Conservation (phyloP, 92 coral and sea anemone species). For the Heteractis magnifica region DNA sequence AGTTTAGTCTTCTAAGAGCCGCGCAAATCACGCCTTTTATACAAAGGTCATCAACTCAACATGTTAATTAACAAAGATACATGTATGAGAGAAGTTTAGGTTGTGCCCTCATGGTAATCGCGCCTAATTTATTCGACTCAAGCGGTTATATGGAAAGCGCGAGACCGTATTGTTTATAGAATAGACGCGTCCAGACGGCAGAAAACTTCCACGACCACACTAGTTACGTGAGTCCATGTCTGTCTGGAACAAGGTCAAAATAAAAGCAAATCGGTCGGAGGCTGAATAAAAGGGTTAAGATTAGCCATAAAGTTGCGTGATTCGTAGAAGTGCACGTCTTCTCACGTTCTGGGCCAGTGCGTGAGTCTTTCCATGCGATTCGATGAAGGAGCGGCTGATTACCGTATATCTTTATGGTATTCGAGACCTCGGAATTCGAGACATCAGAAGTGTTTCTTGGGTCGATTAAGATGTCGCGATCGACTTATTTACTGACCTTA, state of each 20-base stretch:
- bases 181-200: neutral
- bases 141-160: constrained; percentile 3
- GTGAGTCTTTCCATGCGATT: constrained; percentile 27
- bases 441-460: neutral
- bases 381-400: neutral
- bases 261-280: constrained; percentile 2
- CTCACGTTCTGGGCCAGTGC: constrained; percentile 15
- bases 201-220: neutral
- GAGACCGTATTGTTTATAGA: constrained; percentile 5
- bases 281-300: neutral
- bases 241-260: constrained; percentile 15
- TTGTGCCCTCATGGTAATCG: constrained; percentile 17
- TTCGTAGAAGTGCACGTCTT: neutral
- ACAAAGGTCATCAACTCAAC: constrained; percentile 20
- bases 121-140: constrained; percentile 16
- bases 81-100: constrained; percentile 14
- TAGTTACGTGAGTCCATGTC: neutral
- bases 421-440: constrained; percentile 12
- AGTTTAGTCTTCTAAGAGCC: neutral
- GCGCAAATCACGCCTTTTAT: constrained; percentile 10
- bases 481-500: neutral
- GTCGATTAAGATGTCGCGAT: neutral
- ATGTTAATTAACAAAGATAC: neutral
- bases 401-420: neutral
- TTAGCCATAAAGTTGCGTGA: constrained; percentile 14